Evolutionary conservation across 2,888 invertebrate genomes (phyloP).

Genomic region (Cantharis lateralis): DNA sequence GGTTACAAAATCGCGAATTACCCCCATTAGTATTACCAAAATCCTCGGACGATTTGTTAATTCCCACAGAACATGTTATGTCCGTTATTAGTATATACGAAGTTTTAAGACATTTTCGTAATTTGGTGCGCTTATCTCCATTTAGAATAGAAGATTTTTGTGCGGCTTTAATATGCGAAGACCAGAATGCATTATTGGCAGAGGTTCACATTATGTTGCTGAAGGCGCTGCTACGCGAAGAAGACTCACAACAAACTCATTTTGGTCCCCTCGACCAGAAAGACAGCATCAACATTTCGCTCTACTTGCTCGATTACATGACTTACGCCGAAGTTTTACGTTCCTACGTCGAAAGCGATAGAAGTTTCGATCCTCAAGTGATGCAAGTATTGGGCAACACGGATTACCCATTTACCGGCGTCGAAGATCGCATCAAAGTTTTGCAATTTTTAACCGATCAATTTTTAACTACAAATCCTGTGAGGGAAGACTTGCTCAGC

Average conservation of each 20-base stretch:
- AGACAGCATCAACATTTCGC: conserved; percentile 92
- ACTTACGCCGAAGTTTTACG: conserved; percentile 95
- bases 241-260: conserved; percentile 92
- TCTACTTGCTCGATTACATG: conserved; percentile 91
- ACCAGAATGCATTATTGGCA: conserved; percentile 87
- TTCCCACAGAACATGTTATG: conserved; percentile 77
- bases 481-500: conserved; percentile 90
- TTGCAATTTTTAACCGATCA: conserved; percentile 92
- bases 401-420: conserved; percentile 87
- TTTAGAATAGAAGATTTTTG: conserved; percentile 97
- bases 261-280: conserved; percentile 97
- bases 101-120: conserved; percentile 90
- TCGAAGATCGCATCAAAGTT: conserved; percentile 79
- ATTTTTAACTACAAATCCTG: conserved; percentile 90
- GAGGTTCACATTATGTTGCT: conserved; percentile 95
- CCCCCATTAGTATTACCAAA: conserved; percentile 77
- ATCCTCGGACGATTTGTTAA: conserved; percentile 88
- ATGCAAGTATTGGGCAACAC: conserved; percentile 70
- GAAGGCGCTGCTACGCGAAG: conserved; percentile 88
- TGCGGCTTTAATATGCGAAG: conserved; percentile 88
- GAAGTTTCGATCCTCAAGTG: conserved; percentile 74
- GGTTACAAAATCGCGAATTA: conserved; percentile 84
- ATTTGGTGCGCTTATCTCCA: conserved; percentile 88
- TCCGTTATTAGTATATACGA: conserved; percentile 91
- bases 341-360: conserved; percentile 90